A percentile compares a stretch with the other conserved stretches of the same genome.
Evolutionary conservation across 92 coral and sea anemone genomes (phyloP).

Genomic region (Porites cylindrica): DNA sequence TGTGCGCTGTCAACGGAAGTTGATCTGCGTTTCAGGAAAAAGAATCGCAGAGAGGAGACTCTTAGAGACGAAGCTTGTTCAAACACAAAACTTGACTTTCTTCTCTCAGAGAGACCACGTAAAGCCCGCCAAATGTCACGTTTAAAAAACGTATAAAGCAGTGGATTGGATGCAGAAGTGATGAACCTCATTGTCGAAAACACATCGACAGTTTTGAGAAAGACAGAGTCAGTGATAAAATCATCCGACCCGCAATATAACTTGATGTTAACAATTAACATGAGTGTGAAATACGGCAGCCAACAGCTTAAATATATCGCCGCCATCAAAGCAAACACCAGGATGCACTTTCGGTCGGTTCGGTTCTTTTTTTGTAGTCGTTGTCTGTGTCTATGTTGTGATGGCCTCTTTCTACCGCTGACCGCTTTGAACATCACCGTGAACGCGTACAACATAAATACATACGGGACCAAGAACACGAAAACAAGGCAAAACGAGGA

Average conservation of each 20-base stretch:
- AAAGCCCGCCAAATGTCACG: conserved; percentile 56
- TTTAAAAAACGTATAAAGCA: conserved; percentile 70
- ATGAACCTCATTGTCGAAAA: conserved; percentile 34
- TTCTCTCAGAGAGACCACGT: background rate
- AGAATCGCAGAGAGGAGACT: background rate
- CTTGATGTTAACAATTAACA: background rate
- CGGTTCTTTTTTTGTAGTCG: conserved; percentile 3
- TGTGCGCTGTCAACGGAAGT: background rate
- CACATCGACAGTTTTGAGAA: background rate
- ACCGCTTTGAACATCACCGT: conserved; percentile 62
- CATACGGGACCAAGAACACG: conserved; percentile 72
- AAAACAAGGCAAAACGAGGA: conserved; percentile 60
- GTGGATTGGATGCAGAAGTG: conserved; percentile 49
- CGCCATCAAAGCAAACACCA: conserved; percentile 68
- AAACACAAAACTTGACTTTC: background rate
- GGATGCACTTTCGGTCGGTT: conserved; percentile 36
- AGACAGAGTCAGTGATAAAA: background rate
- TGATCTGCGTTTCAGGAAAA: background rate
- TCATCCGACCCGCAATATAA: background rate
- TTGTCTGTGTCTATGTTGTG: background rate
- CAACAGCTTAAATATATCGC: conserved; percentile 59
- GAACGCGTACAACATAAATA: conserved; percentile 70
- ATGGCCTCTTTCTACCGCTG: conserved; percentile 32
- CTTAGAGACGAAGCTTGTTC: background rate
- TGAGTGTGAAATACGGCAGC: conserved; percentile 60